Evolutionary conservation across 2,113 vertebrate genomes (phyloP).

Genomic region (Scatophagus argus): DNA sequence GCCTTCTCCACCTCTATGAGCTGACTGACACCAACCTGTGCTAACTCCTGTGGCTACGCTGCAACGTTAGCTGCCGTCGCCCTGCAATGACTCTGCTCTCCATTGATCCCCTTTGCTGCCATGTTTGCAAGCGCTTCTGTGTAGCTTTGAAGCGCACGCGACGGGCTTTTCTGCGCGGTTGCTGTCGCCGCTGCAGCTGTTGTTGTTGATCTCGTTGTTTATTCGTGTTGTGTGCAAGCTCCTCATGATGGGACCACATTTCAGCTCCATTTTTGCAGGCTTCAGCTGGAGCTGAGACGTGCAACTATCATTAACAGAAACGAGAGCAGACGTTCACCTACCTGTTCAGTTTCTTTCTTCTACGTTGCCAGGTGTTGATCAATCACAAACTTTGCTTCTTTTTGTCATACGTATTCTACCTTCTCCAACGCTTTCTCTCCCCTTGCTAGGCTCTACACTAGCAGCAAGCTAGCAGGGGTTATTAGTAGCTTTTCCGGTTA

Average conservation of each 20-base stretch:
- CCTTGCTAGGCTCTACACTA: constrained; percentile 76
- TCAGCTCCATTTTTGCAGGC: constrained; percentile 69
- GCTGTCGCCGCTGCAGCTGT: background rate
- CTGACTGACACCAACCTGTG: constrained; percentile 33
- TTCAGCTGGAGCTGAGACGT: constrained; percentile 12
- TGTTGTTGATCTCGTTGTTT: constrained; percentile 52
- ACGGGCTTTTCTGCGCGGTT: background rate
- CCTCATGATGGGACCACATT: constrained; percentile 55
- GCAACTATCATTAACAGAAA: background rate
- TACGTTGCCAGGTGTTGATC: constrained; percentile 50
- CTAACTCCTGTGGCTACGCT: constrained; percentile 58
- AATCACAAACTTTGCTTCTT: constrained; percentile 57
- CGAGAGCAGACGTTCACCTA: constrained; percentile 23
- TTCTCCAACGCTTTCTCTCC: constrained; percentile 76
- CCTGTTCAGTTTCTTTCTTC: constrained; percentile 65
- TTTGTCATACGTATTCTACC: constrained; percentile 50
- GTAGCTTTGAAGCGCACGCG: background rate
- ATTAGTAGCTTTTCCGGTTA: background rate
- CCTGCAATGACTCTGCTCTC: background rate
- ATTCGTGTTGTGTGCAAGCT: constrained; percentile 65
- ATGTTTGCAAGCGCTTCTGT: background rate
- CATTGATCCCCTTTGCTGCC: background rate
- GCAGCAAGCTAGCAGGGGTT: constrained; percentile 27
- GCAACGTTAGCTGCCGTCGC: constrained; percentile 35
- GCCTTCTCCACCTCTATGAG: background rate